phyloP scores from a whole-genome alignment of 2,888 invertebrate species.

The Idaea straminata region DNA sequence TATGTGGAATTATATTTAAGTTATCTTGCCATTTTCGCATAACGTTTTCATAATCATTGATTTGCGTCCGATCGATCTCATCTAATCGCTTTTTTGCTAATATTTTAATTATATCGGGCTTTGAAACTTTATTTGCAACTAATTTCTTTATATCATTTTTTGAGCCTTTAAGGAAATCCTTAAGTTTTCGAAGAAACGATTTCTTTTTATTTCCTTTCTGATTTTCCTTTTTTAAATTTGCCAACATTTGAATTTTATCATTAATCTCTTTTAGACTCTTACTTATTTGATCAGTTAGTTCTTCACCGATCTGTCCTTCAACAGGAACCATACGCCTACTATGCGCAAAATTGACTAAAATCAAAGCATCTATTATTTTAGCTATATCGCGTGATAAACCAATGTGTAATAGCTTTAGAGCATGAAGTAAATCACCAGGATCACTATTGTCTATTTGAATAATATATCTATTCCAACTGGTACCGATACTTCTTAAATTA shows the following conservation, averaged over 20 bases:
- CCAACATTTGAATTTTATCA: slow-evolving; percentile 35
- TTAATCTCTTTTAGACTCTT: slow-evolving; percentile 36
- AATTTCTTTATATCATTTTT: slow-evolving; percentile 46
- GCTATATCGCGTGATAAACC: slow-evolving; percentile 43
- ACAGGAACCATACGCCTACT: slow-evolving; percentile 43
- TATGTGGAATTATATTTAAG: slow-evolving; percentile 36
- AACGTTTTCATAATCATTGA: slow-evolving; percentile 44
- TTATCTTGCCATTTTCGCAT: slow-evolving; percentile 57
- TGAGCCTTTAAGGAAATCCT: slow-evolving; percentile 46
- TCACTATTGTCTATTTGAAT: slow-evolving; percentile 30
- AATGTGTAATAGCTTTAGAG: slow-evolving; percentile 52
- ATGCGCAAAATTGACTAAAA: slow-evolving; percentile 41
- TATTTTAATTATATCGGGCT: slow-evolving; percentile 44
- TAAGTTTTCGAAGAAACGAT: slow-evolving; percentile 52
- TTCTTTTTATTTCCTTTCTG: slow-evolving; percentile 29
- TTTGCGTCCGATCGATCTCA: slow-evolving; percentile 39
- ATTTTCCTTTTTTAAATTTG: slow-evolving; percentile 19
- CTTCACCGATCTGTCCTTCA: slow-evolving; percentile 31
- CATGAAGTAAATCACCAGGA: slow-evolving; percentile 39
- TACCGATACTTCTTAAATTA: slow-evolving; percentile 45
- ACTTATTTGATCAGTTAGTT: slow-evolving; percentile 37
- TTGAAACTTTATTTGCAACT: slow-evolving; percentile 41
- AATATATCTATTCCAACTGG: slow-evolving; percentile 42
- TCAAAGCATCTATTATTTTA: slow-evolving; percentile 47
- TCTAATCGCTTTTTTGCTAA: slow-evolving; percentile 43